Evolutionary conservation across 2,113 vertebrate species (phyloP).

Genomic region (Sinocyclocheilus grahami): DNA sequence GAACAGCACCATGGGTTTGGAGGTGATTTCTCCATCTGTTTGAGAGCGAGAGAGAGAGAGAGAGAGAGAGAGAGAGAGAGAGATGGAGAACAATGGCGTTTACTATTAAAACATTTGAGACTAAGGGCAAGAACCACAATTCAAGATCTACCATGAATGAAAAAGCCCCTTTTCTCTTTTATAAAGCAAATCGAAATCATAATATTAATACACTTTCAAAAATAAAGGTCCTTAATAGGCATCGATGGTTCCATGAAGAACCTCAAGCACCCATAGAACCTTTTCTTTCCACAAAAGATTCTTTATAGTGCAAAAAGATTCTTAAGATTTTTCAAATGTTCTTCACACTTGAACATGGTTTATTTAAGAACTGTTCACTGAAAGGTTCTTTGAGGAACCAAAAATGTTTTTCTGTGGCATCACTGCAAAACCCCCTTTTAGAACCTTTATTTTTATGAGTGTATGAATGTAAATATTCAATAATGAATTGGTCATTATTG

Average conservation of each 20-base stretch:
- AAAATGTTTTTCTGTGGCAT: neutral
- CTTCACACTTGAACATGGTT: too few species aligned
- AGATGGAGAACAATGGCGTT: neutral
- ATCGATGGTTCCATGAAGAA: neutral
- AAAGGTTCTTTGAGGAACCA: neutral
- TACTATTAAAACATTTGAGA: slow-evolving; percentile 43
- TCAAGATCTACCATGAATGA: neutral
- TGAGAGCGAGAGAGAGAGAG: slow-evolving; percentile 2
- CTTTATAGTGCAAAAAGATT: neutral
- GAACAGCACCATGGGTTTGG: slow-evolving; percentile 98
- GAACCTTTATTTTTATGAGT: neutral
- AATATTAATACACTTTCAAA: neutral
- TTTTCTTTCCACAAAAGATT: neutral
- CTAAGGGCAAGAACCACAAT: neutral
- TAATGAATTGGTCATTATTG: neutral
- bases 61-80: neutral
- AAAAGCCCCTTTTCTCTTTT: neutral
- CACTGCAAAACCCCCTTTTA: neutral
- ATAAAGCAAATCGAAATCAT: neutral
- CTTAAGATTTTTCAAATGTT: neutral
- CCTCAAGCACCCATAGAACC: neutral
- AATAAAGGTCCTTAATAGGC: neutral
- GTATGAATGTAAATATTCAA: neutral
- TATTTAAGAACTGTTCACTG: neutral
- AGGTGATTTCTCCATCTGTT: slow-evolving; percentile 96